Evolutionary conservation across 2,113 vertebrate genomes (phyloP).

Genomic region (Capreolus pygargus): DNA sequence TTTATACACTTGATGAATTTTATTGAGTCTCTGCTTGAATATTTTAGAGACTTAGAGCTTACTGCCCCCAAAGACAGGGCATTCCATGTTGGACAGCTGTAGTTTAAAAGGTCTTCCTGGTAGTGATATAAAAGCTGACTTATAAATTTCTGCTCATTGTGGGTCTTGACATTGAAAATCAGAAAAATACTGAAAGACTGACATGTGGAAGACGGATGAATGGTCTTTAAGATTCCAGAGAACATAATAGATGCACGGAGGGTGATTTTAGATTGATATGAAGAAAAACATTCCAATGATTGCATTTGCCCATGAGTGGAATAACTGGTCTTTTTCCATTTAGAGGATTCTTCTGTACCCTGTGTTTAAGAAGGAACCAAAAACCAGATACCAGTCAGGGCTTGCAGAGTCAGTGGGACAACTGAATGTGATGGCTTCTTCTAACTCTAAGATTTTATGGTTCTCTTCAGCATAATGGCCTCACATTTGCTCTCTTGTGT

Average conservation of each 20-base stretch:
- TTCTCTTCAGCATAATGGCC: not conserved
- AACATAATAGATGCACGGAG: not conserved
- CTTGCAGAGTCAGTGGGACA: not conserved
- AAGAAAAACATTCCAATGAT: not conserved
- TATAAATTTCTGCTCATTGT: not conserved
- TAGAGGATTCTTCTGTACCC: not conserved
- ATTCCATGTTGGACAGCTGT: not conserved
- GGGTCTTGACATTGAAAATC: constrained; percentile 14
- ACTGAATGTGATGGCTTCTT: constrained; percentile 4
- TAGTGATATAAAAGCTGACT: not conserved
- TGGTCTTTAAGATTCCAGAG: constrained; percentile 22
- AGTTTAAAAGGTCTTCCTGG: constrained; percentile 23
- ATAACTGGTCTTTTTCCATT: not conserved
- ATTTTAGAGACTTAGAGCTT: not conserved
- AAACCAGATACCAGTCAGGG: not conserved
- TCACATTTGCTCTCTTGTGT: not conserved
- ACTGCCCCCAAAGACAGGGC: not conserved
- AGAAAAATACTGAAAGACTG: constrained; percentile 16
- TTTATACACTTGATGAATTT: not conserved
- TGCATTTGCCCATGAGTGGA: not conserved
- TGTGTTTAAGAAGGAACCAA: not conserved
- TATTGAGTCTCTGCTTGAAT: constrained; percentile 7
- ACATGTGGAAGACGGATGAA: not conserved
- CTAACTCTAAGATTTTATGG: not conserved
- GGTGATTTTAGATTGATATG: not conserved